Percentiles rank a stretch among this genome's conserved stretches.
These are phyloP conservation scores for Tyrophagus putrescentiae DNA, from an alignment of 1,140 invertebrate species.

Conservation along the genomic window DNA sequence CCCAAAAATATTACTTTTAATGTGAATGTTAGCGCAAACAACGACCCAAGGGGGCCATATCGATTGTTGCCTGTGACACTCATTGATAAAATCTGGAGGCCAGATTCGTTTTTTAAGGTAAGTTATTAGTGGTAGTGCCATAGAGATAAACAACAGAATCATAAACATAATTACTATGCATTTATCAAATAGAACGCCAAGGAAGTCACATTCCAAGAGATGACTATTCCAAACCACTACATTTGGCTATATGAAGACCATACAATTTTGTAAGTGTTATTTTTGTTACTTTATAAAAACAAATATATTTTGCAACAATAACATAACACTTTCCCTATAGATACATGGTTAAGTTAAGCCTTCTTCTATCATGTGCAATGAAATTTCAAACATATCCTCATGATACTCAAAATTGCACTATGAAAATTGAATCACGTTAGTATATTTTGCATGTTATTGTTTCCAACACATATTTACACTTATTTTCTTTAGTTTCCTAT, in stretches of 20 bases:
- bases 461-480: slow-evolving; percentile 17
- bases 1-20: slow-evolving; percentile 23
- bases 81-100: slow-evolving; percentile 27
- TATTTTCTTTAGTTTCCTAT: slow-evolving; percentile 32
- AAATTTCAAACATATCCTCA: slow-evolving; percentile 78
- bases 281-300: not conserved
- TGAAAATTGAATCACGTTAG: slow-evolving; percentile 34
- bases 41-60: slow-evolving; percentile 23
- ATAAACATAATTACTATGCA: no score
- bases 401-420: slow-evolving; percentile 32
- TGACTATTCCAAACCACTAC: slow-evolving; percentile 75
- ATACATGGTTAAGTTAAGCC: slow-evolving; percentile 49
- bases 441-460: slow-evolving; percentile 13
- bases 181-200: slow-evolving; percentile 70
- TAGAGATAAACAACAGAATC: not conserved
- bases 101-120: slow-evolving; percentile 28
- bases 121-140: not conserved
- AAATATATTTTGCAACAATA: not conserved
- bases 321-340: slow-evolving; percentile 28
- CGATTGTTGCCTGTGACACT: slow-evolving; percentile 25
- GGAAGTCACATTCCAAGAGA: slow-evolving; percentile 70
- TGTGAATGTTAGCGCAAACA: slow-evolving; percentile 23
- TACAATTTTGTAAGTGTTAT: slow-evolving; percentile 27
- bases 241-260: slow-evolving; percentile 29
- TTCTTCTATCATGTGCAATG: slow-evolving; percentile 78